A percentile compares a stretch with the other conserved stretches of the same genome.
Conservation (phyloP, 2,113 vertebrate species). For the Hyperopisus bebe region DNA sequence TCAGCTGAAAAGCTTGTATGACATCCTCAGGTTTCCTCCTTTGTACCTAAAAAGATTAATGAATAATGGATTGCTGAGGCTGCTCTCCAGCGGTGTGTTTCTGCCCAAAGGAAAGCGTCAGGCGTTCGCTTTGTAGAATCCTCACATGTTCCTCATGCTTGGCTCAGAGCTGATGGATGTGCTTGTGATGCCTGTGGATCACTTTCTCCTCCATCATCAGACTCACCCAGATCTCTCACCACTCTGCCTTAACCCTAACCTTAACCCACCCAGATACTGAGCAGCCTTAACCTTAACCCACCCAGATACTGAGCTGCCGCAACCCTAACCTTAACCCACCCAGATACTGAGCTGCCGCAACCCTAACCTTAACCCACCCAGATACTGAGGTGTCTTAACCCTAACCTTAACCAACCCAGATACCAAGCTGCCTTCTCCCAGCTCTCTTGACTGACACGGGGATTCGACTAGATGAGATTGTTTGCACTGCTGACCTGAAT, state of each 20-base stretch:
- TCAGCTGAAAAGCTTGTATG: background rate
- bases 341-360: background rate
- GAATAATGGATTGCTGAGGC: background rate
- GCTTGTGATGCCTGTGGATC: background rate
- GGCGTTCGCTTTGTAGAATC: background rate
- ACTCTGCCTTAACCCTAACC: background rate
- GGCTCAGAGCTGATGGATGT: conserved; percentile 8
- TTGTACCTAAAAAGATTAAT: background rate
- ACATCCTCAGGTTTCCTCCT: background rate
- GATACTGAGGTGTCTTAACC: background rate
- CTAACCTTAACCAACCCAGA: conserved; percentile 50
- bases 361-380: background rate
- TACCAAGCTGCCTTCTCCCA: conserved; percentile 52
- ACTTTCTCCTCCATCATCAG: background rate
- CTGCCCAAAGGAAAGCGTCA: background rate
- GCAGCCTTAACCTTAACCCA: conserved; percentile 40
- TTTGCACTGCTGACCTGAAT: conserved; percentile 46
- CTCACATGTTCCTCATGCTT: background rate
- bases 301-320: conserved; percentile 60
- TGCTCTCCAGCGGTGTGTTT: background rate
- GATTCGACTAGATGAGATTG: conserved; percentile 43
- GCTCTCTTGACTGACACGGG: conserved; percentile 41
- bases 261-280: background rate
- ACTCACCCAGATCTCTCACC: background rate
- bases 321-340: background rate